phyloP scores from a whole-genome alignment of 2,113 vertebrate species.

The Corythaeola cristata region DNA sequence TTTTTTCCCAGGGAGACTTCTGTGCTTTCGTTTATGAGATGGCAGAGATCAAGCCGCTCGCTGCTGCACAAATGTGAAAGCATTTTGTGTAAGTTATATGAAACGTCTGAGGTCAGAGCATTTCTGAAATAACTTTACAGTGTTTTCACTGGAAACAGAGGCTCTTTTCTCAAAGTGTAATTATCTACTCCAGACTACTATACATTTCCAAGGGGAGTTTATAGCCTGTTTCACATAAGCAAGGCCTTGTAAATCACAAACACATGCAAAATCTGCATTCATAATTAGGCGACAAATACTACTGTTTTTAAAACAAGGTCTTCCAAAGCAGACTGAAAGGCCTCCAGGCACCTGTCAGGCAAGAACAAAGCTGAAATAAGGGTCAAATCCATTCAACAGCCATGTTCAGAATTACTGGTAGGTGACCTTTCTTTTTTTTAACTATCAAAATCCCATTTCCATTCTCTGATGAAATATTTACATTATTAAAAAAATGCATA shows the following conservation, averaged over 20 bases:
- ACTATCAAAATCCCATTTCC: neutral
- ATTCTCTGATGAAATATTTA: neutral
- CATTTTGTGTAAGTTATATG: constrained; percentile 39
- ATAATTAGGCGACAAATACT: constrained; percentile 42
- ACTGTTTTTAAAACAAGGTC: constrained; percentile 16
- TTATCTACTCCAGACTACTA: constrained; percentile 51
- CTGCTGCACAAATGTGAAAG: constrained; percentile 54
- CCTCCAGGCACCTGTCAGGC: constrained; percentile 52
- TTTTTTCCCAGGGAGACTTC: constrained; percentile 40
- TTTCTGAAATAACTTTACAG: constrained; percentile 58
- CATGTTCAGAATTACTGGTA: neutral
- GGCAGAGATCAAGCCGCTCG: constrained; percentile 26
- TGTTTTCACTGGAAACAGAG: constrained; percentile 65
- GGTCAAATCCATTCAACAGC: constrained; percentile 30
- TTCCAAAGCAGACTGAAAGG: constrained; percentile 47
- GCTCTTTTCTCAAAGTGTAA: constrained; percentile 51
- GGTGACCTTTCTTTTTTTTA: neutral
- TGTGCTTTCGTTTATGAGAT: constrained; percentile 42
- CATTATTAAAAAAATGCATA: neutral
- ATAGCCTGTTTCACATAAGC: constrained; percentile 29
- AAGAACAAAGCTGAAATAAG: constrained; percentile 24
- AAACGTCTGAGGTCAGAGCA: constrained; percentile 45
- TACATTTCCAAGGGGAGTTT: constrained; percentile 25
- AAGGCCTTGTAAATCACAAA: constrained; percentile 52
- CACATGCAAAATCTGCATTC: constrained; percentile 60